Evolutionary conservation across 2,888 invertebrate genomes (phyloP), one percentile per base, ranked within the genome.

Genomic region (Hyposoter dolosus): DNA sequence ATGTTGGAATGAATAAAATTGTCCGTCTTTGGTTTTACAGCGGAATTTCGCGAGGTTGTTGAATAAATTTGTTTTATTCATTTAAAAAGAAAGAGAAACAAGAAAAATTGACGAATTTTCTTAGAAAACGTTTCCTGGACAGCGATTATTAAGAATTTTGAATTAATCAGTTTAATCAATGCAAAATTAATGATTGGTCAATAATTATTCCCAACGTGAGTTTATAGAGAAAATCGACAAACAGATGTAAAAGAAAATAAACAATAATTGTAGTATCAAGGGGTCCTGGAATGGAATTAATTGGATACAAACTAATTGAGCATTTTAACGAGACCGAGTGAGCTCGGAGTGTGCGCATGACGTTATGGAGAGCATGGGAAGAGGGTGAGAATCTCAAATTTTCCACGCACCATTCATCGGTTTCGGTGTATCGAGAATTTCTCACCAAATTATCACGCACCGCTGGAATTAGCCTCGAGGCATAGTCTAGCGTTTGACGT

Each of bases 301-400:
- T 82, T 85, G 78, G 72, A 28, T 75, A 56, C 60, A 15, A 19
- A 40, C 63, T 85, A 85, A 82, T 85, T 82, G 82, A 66, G 63
- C 76, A 79, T 82, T 79, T 82, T 82, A 82, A 85, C 79, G 85
- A 82, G 75, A 12, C 19, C 45, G 53, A 32, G 72, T 40, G 75
- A 17, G 50, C 78, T 43, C 72, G 32, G 68, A 32, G 77, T 28
- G 63, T 85, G 77, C n/a, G 63, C 82, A 63, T 45, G 23, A 56
- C 43, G 47, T 71, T 65, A 50, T 50, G 40, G 32, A 35, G 35
- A 60, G 40, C 12, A 17, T 63, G 45, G 35, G 35, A 45, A 32
- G 10, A 40, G 80, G 82, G 63, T 79, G 82, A 82, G 78, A 80
- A 78, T 69, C 53, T 69, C 50, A 17, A 72, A 77, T 79, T 65